Percentiles rank a stretch among this genome's conserved stretches.
Evolutionary conservation across 2,797 vertebrate species (phyloP).

Genomic region (Tapera naevia): DNA sequence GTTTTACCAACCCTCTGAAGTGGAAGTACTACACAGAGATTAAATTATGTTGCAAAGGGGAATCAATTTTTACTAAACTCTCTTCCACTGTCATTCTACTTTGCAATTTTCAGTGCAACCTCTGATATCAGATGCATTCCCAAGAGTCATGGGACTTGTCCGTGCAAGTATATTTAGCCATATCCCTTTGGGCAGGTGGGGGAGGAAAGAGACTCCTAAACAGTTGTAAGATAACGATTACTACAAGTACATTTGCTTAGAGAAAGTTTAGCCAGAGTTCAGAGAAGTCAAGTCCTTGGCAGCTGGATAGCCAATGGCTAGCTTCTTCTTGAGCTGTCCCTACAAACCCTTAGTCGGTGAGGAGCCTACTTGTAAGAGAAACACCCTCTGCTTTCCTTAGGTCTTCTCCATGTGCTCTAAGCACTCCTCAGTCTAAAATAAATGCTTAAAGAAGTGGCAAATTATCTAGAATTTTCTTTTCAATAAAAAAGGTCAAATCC

Average conservation of each 20-base stretch:
- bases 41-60: slow-evolving; percentile 5
- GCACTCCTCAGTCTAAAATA: neutral
- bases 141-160: slow-evolving; percentile 48
- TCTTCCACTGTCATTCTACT: neutral
- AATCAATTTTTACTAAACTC: neutral
- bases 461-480: neutral
- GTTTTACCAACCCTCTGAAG: neutral
- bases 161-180: slow-evolving; percentile 61
- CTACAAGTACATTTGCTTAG: slow-evolving; percentile 32
- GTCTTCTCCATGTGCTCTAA: neutral
- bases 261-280: slow-evolving; percentile 42
- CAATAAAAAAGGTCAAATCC: neutral
- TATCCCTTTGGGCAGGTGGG: slow-evolving; percentile 49
- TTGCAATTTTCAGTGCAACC: slow-evolving; percentile 41
- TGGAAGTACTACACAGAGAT: neutral
- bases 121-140: neutral
- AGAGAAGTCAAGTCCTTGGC: slow-evolving; percentile 8
- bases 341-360: neutral
- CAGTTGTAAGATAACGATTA: slow-evolving; percentile 54
- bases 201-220: slow-evolving; percentile 42
- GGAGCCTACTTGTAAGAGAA: neutral
- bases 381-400: neutral
- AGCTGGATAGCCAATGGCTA: slow-evolving; percentile 18
- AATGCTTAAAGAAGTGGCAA: neutral
- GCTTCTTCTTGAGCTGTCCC: slow-evolving; percentile 2